Evolutionary conservation across 1,140 invertebrate species (phyloP).

Genomic region (Drosophila lini): DNA sequence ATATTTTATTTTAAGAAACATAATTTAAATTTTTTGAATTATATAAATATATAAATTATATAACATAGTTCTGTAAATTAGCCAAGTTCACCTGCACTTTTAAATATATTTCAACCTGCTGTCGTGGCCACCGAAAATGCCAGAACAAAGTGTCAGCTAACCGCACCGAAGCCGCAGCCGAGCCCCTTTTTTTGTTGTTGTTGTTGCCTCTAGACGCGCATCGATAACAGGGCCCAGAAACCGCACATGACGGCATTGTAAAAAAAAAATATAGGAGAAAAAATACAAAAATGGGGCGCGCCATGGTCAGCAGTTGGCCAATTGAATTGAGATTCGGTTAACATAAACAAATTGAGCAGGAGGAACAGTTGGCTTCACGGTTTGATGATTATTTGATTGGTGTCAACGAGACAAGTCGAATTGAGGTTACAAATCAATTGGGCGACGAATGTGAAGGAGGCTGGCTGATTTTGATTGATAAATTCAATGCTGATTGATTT

Average conservation of each 20-base stretch:
- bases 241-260: slow-evolving; percentile 36
- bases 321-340: slow-evolving; percentile 52
- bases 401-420: slow-evolving; percentile 70
- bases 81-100: not conserved
- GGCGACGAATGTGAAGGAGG: slow-evolving; percentile 18
- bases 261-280: not conserved
- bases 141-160: slow-evolving; percentile 10
- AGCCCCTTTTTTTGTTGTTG: slow-evolving; percentile 56
- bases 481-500: slow-evolving; percentile 27
- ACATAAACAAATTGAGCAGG: slow-evolving; percentile 52
- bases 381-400: slow-evolving; percentile 40
- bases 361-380: slow-evolving; percentile 33
- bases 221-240: slow-evolving; percentile 31
- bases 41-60: too few relatives aligned
- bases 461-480: slow-evolving; percentile 4
- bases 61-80: not conserved
- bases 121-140: slow-evolving; percentile 23
- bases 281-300: slow-evolving; percentile 25
- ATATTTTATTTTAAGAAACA: not conserved
- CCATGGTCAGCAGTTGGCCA: slow-evolving; percentile 37
- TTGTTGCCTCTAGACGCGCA: slow-evolving; percentile 14
- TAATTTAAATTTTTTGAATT: too few relatives aligned
- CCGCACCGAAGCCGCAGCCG: slow-evolving; percentile 26
- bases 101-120: slow-evolving; percentile 13
- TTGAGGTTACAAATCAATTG: slow-evolving; percentile 79